Conservation (phyloP, 64 coral and sea anemone genomes). For the Pocillopora damicornis region DNA sequence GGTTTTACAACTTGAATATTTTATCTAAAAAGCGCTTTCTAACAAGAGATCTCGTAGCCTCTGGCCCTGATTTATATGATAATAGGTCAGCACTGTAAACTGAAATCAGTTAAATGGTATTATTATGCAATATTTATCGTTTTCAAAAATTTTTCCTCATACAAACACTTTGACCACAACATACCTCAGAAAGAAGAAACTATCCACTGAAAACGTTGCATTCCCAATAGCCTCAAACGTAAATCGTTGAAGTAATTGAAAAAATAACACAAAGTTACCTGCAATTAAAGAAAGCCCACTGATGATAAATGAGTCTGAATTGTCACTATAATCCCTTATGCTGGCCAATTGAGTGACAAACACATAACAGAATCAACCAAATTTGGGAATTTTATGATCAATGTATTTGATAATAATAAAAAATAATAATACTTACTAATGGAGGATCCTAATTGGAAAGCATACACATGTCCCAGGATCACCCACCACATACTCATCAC, state of each 20-base stretch:
- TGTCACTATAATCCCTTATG: too few species aligned
- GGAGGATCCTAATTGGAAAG: not conserved
- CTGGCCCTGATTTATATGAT: too few species aligned
- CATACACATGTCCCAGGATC: slow-evolving; percentile 60
- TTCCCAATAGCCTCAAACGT: slow-evolving; percentile 55
- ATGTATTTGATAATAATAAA: too few species aligned
- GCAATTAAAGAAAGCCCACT: not conserved
- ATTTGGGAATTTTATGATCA: too few species aligned
- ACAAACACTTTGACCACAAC: not conserved
- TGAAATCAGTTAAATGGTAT: not conserved
- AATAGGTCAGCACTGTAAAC: too few species aligned
- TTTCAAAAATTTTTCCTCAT: slow-evolving; percentile 19
- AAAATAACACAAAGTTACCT: slow-evolving; percentile 14
- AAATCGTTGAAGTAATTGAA: slow-evolving; percentile 23
- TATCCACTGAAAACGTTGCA: slow-evolving; percentile 59
- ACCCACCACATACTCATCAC: slow-evolving; percentile 78
- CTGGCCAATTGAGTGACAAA: too few species aligned
- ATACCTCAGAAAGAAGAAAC: slow-evolving; percentile 69
- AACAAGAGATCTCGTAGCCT: too few species aligned
- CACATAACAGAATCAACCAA: too few species aligned
- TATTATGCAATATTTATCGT: slow-evolving; percentile 19
- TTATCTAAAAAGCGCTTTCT: too few species aligned
- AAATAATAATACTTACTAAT: not conserved
- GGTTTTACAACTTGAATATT: too few species aligned
- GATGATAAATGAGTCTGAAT: too few species aligned